Evolutionary conservation across 2,113 vertebrate genomes (phyloP).

Genomic region (Oryzias woworae): DNA sequence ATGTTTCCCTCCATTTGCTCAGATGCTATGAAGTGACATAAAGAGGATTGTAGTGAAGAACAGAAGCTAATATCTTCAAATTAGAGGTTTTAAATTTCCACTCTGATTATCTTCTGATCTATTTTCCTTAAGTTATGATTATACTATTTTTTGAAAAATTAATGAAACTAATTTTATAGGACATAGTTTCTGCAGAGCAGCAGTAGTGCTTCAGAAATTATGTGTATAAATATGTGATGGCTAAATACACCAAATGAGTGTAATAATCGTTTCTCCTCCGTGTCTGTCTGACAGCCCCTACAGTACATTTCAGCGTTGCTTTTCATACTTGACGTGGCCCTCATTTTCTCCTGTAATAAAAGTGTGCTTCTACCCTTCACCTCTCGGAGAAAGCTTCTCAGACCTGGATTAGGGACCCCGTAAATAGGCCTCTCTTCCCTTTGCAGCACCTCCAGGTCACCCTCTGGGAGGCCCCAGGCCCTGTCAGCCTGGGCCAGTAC

Average conservation of each 20-base stretch:
- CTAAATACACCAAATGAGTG: slow-evolving; percentile 26
- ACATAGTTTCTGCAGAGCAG: too few relatives aligned
- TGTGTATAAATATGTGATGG: slow-evolving; percentile 36
- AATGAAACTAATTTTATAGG: too few relatives aligned
- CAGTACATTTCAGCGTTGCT: background rate
- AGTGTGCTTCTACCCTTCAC: slow-evolving; percentile 41
- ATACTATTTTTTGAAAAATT: too few relatives aligned
- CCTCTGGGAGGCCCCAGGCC: slow-evolving; percentile 63
- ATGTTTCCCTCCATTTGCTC: slow-evolving; percentile 12
- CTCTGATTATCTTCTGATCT: too few relatives aligned
- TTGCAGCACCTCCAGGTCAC: slow-evolving; percentile 52
- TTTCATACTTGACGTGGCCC: slow-evolving; percentile 47
- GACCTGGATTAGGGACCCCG: slow-evolving; percentile 51
- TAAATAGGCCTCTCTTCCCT: slow-evolving; percentile 52
- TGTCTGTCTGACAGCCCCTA: slow-evolving; percentile 13
- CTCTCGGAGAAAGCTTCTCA: slow-evolving; percentile 49
- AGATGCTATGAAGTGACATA: slow-evolving; percentile 16
- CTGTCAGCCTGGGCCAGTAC: slow-evolving; percentile 46
- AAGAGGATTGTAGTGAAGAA: slow-evolving; percentile 7
- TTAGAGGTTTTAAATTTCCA: too few relatives aligned
- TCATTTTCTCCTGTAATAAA: slow-evolving; percentile 70
- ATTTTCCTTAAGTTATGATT: too few relatives aligned
- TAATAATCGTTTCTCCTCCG: slow-evolving; percentile 32
- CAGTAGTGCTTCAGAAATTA: too few relatives aligned
- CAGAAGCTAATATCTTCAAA: background rate